Percentiles rank a stretch among this genome's conserved stretches.
Evolutionary conservation across 2,888 invertebrate genomes (phyloP).

Genomic region (Acholoe squamosa): DNA sequence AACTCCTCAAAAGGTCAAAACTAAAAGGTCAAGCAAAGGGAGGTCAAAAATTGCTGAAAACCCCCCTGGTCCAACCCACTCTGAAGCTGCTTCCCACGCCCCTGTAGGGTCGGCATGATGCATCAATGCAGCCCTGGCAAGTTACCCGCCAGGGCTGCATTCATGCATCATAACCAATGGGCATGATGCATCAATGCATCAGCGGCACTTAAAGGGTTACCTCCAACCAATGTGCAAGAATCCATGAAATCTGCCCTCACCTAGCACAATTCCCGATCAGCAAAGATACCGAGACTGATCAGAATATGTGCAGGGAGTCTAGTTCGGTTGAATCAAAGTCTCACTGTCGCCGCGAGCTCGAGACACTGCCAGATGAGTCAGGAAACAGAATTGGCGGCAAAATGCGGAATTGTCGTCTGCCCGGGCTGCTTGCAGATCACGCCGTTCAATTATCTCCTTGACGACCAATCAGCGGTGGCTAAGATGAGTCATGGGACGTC

Average conservation of each 20-base stretch:
- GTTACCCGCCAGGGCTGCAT: no score
- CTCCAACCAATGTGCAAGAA: not conserved
- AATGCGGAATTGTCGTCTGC: constrained; percentile 9
- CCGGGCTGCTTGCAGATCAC: not conserved
- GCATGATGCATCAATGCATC: no score
- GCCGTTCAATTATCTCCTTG: constrained; percentile 7
- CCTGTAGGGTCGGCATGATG: no score
- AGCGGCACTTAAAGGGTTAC: no score
- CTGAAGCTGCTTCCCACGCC: no score
- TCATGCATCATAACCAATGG: no score
- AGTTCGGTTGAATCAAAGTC: not conserved
- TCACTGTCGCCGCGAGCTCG: not conserved
- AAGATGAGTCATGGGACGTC: constrained; percentile 3
- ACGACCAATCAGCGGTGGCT: not conserved
- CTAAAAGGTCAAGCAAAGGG: no score
- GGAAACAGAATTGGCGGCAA: constrained; percentile 14
- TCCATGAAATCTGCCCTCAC: not conserved
- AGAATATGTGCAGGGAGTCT: not conserved
- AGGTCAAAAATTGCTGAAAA: no score
- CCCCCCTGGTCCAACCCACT: no score
- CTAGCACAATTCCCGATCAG: not conserved
- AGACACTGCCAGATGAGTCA: constrained; percentile 20
- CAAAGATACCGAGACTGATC: not conserved
- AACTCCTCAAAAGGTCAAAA: no score
- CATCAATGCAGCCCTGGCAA: no score